phyloP scores from a whole-genome alignment of 2,888 invertebrate species.

The Plebejus argus region DNA sequence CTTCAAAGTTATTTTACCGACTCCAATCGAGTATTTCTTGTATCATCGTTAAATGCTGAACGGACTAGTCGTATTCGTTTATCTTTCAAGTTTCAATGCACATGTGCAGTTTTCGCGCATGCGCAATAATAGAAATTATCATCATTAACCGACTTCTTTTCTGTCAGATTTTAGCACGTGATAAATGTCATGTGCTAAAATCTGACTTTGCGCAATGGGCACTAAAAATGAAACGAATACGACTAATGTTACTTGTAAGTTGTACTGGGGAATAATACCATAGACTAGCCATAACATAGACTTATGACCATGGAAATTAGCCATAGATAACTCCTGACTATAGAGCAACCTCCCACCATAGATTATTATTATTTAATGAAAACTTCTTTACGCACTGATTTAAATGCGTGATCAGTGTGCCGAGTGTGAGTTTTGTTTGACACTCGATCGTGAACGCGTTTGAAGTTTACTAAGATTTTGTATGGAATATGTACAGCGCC shows the following conservation, averaged over 20 bases:
- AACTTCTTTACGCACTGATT: background rate
- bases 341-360: background rate
- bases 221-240: too few species aligned
- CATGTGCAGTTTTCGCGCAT: too few species aligned
- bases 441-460: too few species aligned
- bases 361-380: background rate
- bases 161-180: too few species aligned
- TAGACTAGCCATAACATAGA: background rate
- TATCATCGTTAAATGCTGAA: constrained; percentile 78
- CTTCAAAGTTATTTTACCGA: background rate
- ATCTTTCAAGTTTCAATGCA: too few species aligned
- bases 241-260: constrained; percentile 85
- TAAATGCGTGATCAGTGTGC: background rate
- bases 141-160: too few species aligned
- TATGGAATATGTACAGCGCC: too few species aligned
- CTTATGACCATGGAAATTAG: background rate
- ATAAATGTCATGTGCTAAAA: too few species aligned
- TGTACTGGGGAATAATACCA: constrained; percentile 84
- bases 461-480: too few species aligned
- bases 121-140: too few species aligned
- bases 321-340: background rate
- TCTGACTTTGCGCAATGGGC: too few species aligned
- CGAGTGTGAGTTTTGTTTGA: too few species aligned
- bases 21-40: background rate
- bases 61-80: constrained; percentile 75